Evolutionary conservation across 2,888 invertebrate species (phyloP), one percentile per base, ranked within the genome.

Genomic region (Pedicia rivosa): DNA sequence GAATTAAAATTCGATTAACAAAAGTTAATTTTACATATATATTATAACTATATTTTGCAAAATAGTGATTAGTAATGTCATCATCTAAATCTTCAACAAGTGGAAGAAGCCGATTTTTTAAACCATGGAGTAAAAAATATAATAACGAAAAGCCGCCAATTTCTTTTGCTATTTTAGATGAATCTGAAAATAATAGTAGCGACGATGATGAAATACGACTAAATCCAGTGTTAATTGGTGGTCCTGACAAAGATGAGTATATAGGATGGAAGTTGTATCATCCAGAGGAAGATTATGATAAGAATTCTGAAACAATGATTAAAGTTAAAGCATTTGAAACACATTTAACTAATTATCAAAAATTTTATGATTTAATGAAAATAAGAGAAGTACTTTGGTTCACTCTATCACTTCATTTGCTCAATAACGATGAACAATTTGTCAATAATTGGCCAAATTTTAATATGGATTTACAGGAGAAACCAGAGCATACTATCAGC

Each of bases 221-320:
- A n/a, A n/a, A n/a, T n/a, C n/a, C n/a, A n/a, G n/a, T n/a, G n/a
- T n/a, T n/a, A n/a, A n/a, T n/a, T n/a, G n/a, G n/a, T n/a, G n/a
- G n/a, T n/a, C n/a, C n/a, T n/a, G n/a, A n/a, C n/a, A n/a, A n/a
- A 36, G 53, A 49, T 41, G 64, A 65, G 5, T 79, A 76, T 54
- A 65, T 70, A 45, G 73, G 76, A 14, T 87, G 87, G 81, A 73
- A 74, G 44, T 59, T 82, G 7, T 90, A 88, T 60, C 82, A 87
- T 55, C 70, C 77, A 25, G 65, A 70, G 37, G 73, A 78, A 65
- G 72, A 78, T 72, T 56, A 47, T 38, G 50, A 47, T 30, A 36
- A 39, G 24, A 22, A 16, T 26, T 66, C 65, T 8, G 54, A 60
- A 1, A 55, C 67, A 13, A 58, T 66, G 5, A 54, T 54, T 36